These are phyloP conservation scores for Pollenia angustigena DNA, from an alignment of 2,888 invertebrate genomes.

Conservation along the genomic window DNA sequence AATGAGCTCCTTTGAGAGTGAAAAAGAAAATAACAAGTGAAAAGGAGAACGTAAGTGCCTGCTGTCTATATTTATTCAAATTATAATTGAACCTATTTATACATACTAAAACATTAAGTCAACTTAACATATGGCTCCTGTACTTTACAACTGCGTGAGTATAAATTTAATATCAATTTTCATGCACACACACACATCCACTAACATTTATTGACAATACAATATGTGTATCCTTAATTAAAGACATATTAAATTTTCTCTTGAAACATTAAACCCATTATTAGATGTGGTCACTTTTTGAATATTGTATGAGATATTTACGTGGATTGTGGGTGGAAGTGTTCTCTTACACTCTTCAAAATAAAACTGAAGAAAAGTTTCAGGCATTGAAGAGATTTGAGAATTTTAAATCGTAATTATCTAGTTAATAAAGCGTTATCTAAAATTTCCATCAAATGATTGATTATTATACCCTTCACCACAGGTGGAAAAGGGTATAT, in stretches of 20 bases:
- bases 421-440: too few relatives aligned
- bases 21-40: background rate
- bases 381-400: too few relatives aligned
- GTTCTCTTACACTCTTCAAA: background rate
- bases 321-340: background rate
- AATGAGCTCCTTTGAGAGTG: conserved; percentile 40
- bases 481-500: too few relatives aligned
- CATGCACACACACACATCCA: background rate
- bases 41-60: background rate
- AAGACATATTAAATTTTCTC: conserved; percentile 51
- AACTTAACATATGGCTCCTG: conserved; percentile 17
- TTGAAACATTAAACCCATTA: conserved; percentile 61
- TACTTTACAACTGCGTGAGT: background rate
- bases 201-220: background rate
- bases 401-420: too few relatives aligned
- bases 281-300: conserved; percentile 51
- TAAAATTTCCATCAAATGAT: too few relatives aligned
- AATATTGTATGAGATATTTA: background rate
- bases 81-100: conserved; percentile 43
- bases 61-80: conserved; percentile 9
- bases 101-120: conserved; percentile 4
- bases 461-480: too few relatives aligned
- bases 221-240: conserved; percentile 50
- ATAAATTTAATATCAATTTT: conserved; percentile 27
- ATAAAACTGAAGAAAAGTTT: background rate